Evolutionary conservation across 2,113 vertebrate genomes (phyloP).

Genomic region (Poeciliopsis occidentalis): DNA sequence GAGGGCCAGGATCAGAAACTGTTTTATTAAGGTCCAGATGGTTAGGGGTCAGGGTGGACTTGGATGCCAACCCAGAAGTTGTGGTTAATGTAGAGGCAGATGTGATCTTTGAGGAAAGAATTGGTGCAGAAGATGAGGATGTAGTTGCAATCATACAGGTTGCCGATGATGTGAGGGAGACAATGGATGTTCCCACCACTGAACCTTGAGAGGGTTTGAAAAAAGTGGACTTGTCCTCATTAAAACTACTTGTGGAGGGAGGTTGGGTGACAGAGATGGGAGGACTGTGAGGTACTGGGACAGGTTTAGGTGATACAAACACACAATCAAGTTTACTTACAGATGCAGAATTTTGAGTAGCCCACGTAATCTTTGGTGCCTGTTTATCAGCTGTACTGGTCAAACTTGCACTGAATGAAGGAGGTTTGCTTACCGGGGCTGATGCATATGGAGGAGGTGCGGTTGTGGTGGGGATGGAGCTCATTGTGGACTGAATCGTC

Average conservation of each 20-base stretch:
- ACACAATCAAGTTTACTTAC: constrained; percentile 48
- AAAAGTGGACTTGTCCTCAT: constrained; percentile 29
- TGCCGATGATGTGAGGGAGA: constrained; percentile 14
- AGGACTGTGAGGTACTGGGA: constrained; percentile 31
- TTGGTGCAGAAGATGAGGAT: not conserved
- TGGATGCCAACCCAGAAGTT: constrained; percentile 22
- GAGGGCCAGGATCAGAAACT: constrained; percentile 17
- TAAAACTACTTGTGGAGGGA: constrained; percentile 29
- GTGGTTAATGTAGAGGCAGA: constrained; percentile 9
- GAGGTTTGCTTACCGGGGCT: constrained; percentile 32
- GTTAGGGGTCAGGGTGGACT: constrained; percentile 23
- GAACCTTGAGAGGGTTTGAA: constrained; percentile 36
- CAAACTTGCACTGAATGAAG: constrained; percentile 26
- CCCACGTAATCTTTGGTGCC: constrained; percentile 28
- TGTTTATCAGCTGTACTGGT: constrained; percentile 43
- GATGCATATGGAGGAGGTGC: constrained; percentile 33
- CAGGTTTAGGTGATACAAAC: constrained; percentile 35
- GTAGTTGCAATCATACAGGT: constrained; percentile 21
- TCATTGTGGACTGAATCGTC: constrained; percentile 39
- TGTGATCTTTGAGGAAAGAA: constrained; percentile 34
- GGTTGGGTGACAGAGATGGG: constrained; percentile 18
- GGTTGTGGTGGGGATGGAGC: constrained; percentile 11
- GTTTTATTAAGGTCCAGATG: constrained; percentile 17
- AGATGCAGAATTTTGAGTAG: constrained; percentile 24
- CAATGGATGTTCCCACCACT: constrained; percentile 24